Evolutionary conservation across 2,113 vertebrate genomes (phyloP).

Genomic region (Donacobius atricapilla): DNA sequence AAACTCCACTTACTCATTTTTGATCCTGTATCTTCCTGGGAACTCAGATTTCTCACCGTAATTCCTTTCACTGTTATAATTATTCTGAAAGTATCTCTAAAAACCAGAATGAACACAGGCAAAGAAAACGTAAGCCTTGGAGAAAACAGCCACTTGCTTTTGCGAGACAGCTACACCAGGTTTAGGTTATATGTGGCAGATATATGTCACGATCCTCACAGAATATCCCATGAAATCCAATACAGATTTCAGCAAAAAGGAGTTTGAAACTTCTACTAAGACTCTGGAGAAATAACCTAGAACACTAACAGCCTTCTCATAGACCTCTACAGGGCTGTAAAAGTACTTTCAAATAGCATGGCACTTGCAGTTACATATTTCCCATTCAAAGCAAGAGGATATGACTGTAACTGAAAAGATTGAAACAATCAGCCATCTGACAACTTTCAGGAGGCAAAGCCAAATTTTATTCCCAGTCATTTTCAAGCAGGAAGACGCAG

Average conservation of each 20-base stretch:
- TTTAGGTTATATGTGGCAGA: neutral
- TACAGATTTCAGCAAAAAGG: neutral
- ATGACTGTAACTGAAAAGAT: neutral
- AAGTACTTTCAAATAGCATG: neutral
- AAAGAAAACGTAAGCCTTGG: neutral
- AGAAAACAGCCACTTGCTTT: neutral
- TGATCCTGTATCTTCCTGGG: neutral
- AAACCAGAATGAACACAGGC: neutral
- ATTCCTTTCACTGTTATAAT: neutral
- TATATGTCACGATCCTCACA: neutral
- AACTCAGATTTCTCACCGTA: neutral
- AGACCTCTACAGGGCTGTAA: neutral
- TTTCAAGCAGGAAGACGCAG: neutral
- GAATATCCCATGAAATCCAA: neutral
- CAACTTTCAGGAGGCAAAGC: neutral
- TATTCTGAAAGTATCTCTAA: neutral
- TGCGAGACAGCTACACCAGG: neutral
- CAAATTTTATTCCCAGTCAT: neutral
- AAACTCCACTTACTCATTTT: neutral
- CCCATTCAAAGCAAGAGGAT: neutral
- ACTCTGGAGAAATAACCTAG: neutral
- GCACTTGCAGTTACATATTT: neutral
- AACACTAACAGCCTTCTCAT: neutral
- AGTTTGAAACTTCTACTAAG: neutral
- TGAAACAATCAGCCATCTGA: neutral